Evolutionary conservation across 1,140 invertebrate species (phyloP).

Genomic region (Drosophila tropicalis): DNA sequence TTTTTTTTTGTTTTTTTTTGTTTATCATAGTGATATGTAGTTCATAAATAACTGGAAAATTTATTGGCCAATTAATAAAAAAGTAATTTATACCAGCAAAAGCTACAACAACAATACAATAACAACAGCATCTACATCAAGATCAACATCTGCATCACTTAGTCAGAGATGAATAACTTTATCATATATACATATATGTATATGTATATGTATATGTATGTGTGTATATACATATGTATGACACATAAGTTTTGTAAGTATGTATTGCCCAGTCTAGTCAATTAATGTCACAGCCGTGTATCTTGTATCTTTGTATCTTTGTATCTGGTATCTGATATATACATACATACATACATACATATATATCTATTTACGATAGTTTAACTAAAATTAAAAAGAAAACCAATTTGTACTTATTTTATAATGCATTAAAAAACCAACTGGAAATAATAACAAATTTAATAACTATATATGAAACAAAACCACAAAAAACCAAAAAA

Average conservation of each 20-base stretch:
- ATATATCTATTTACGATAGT: conserved; percentile 48
- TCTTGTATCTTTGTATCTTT: conserved; percentile 63
- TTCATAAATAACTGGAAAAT: conserved; percentile 68
- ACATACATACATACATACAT: neutral
- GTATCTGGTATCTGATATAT: conserved; percentile 27
- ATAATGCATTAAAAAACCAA: conserved; percentile 36
- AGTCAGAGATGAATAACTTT: conserved; percentile 46
- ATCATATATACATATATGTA: conserved; percentile 11
- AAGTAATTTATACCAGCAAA: conserved; percentile 64
- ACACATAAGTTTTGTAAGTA: conserved; percentile 23
- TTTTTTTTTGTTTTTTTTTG: conserved; percentile 48
- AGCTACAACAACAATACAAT: conserved; percentile 22
- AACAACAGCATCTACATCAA: conserved; percentile 22
- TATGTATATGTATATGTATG: conserved; percentile 14
- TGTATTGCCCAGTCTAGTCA: conserved; percentile 58
- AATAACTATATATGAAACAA: conserved; percentile 10
- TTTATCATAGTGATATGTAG: conserved; percentile 59
- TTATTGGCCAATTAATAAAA: conserved; percentile 78
- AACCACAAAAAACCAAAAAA: neutral
- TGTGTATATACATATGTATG: conserved; percentile 18
- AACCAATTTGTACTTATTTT: conserved; percentile 73
- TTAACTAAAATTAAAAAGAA: conserved; percentile 48
- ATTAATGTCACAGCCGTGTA: conserved; percentile 68
- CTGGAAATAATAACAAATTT: neutral
- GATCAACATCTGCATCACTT: conserved; percentile 59